Conservation (phyloP, 2,797 vertebrate genomes). For the Rhinichthys osculus region DNA sequence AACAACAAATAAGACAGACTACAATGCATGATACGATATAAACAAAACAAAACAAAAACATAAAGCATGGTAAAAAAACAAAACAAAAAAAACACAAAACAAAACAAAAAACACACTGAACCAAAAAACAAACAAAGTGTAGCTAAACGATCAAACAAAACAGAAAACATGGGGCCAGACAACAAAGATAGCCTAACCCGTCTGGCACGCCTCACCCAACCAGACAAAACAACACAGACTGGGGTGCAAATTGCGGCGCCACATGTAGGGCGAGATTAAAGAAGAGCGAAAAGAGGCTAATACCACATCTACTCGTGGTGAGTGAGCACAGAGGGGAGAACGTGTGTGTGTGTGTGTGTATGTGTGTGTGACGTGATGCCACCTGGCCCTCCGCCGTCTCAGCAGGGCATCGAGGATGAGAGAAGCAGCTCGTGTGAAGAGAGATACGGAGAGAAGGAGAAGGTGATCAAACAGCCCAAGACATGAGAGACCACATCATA, state of each 20-base stretch:
- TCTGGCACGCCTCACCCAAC: constrained; percentile 1
- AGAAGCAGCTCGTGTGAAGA: constrained; percentile 26
- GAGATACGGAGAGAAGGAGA: constrained; percentile 40
- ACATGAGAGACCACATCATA: constrained; percentile 45
- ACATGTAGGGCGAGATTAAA: constrained; percentile 31
- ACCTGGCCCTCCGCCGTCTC: constrained; percentile 22
- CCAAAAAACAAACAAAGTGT: not conserved
- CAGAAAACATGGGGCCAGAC: not conserved
- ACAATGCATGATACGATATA: too few species aligned
- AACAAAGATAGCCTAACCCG: not conserved
- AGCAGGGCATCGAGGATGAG: constrained; percentile 7
- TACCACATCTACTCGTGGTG: not conserved
- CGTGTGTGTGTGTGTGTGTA: constrained; percentile 16
- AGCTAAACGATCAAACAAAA: not conserved
- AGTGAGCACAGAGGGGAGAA: constrained; percentile 14
- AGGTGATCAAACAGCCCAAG: not conserved
- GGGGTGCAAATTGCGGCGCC: constrained; percentile 14
- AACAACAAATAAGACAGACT: not conserved
- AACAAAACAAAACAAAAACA: too few species aligned
- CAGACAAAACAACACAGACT: constrained; percentile 5
- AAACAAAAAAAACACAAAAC: not conserved
- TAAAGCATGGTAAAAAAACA: not conserved
- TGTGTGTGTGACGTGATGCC: constrained; percentile 14
- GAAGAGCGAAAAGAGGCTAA: constrained; percentile 5
- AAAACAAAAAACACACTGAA: not conserved